phyloP scores from a whole-genome alignment of 2,888 invertebrate species.

The Xylota segnis region DNA sequence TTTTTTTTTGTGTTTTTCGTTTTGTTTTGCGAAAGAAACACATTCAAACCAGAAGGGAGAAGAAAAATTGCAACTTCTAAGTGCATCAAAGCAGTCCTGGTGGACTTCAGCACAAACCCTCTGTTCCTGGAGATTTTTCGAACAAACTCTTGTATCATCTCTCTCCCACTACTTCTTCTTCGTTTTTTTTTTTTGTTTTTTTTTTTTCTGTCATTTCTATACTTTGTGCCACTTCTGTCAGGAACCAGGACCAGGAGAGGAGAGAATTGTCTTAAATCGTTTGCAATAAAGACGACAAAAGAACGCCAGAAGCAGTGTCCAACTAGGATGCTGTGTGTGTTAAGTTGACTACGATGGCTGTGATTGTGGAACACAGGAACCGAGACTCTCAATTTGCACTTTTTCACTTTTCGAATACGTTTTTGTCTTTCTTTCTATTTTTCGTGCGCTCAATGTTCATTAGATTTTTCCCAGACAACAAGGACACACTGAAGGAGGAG shows the following conservation, averaged over 20 bases:
- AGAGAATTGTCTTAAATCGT: conserved; percentile 72
- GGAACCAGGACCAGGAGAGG: conserved; percentile 21
- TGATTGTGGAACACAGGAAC: conserved; percentile 62
- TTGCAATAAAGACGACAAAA: conserved; percentile 66
- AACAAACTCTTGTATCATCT: conserved; percentile 19
- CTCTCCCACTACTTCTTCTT: no score
- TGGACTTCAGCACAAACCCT: background rate
- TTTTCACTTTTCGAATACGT: conserved; percentile 60
- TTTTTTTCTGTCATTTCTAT: background rate
- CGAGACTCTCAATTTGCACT: conserved; percentile 73
- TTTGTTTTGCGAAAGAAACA: background rate
- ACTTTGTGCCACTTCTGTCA: conserved; percentile 57
- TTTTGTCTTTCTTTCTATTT: conserved; percentile 13
- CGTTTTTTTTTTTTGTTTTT: background rate
- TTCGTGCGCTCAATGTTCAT: conserved; percentile 46
- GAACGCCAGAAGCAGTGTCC: conserved; percentile 44
- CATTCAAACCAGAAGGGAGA: conserved; percentile 1
- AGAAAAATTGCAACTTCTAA: conserved; percentile 31
- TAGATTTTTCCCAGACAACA: conserved; percentile 39
- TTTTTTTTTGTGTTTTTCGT: no score
- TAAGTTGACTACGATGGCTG: conserved; percentile 22
- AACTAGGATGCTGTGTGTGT: conserved; percentile 10
- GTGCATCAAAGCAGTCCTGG: conserved; percentile 21
- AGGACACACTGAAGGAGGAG: conserved; percentile 29
- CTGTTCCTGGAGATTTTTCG: conserved; percentile 10